These are phyloP conservation scores for Achlya flavicornis DNA, from an alignment of 2,888 invertebrate species.

Conservation along the genomic window DNA sequence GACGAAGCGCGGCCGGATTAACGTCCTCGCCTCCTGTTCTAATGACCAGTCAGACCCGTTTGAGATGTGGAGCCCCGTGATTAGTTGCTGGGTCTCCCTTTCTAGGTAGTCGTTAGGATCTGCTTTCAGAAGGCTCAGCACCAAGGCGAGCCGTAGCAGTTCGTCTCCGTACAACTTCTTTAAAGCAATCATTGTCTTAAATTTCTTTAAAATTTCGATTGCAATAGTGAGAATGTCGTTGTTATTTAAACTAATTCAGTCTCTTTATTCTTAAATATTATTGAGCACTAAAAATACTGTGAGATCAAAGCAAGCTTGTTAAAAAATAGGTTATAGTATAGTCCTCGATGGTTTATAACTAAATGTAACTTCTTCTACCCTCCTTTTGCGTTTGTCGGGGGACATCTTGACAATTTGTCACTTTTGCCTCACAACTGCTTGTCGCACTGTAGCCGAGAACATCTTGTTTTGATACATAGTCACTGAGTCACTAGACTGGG, in stretches of 20 bases:
- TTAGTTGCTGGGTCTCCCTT: slow-evolving; percentile 78
- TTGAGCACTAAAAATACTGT: slow-evolving; percentile 74
- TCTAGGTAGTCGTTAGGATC: slow-evolving; percentile 89
- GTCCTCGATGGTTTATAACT: slow-evolving; percentile 29
- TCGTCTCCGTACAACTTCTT: slow-evolving; percentile 93
- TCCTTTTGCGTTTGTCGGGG: slow-evolving; percentile 75
- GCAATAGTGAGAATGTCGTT: slow-evolving; percentile 15
- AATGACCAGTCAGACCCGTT: slow-evolving; percentile 88
- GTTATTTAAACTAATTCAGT: slow-evolving; percentile 35
- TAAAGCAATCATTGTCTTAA: slow-evolving; percentile 88
- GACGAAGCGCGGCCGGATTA: slow-evolving; percentile 85
- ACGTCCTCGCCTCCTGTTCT: slow-evolving; percentile 81
- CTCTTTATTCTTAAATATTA: slow-evolving; percentile 35
- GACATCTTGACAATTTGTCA: slow-evolving; percentile 71
- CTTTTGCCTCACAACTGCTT: slow-evolving; percentile 40
- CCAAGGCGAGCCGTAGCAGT: slow-evolving; percentile 90
- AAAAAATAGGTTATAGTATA: slow-evolving; percentile 6
- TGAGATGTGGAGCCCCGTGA: slow-evolving; percentile 83
- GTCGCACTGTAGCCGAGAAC: slow-evolving; percentile 34
- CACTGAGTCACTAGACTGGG: slow-evolving; percentile 58
- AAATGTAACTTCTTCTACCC: slow-evolving; percentile 46
- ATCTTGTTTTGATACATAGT: slow-evolving; percentile 51
- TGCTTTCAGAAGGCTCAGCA: slow-evolving; percentile 91
- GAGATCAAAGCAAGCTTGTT: slow-evolving; percentile 56
- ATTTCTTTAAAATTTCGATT: slow-evolving; percentile 1